Base-by-base conservation (phyloP, 2,797 vertebrate species). In the Cyclopterus lumpus region DNA sequence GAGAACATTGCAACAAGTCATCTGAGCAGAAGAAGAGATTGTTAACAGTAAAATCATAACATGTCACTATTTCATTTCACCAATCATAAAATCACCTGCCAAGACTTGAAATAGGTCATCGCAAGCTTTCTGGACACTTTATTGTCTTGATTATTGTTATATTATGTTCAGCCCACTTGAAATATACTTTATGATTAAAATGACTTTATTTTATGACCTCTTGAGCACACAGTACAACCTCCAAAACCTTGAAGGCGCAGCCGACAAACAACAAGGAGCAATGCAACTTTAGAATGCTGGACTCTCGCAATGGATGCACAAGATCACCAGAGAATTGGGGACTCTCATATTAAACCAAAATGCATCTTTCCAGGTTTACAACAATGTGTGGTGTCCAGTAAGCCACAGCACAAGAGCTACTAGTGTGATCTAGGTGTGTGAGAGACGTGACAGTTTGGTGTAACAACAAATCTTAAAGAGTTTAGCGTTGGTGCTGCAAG, bases 131-230 rank as follows among this genome's bases (percentile, higher is more conserved):
- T 69, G 28, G 12, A 2, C 11, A 44, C 18, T 32, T 44, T 28
- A 20, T 57, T 44, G 26, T 34, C 24, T n/a, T 51, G 4, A 38
- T 62, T 40, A 6, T 34, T n/a, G 6, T 34, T 40, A 15, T 2
- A 28, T 49, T 14, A 42, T 24, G 5, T 32, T 59, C 53, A 66
- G 8, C 40, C 34, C 22, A 28, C 7, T 8, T 62, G 3, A 55
- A 20, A 62, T 8, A 46, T 5, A 76, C 18, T 63, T 64, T 46
- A n/a, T n/a, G n/a, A n/a, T n/a, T n/a, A n/a, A n/a, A n/a, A n/a
- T n/a, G 8, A 55, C 42, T 44, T 68, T 10, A 57, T 34, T 14
- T 22, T 12, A 54, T 32, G 11, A 59, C 51, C 8, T 30, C 18
- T 22, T 22, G 34, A 48, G 9, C 24, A 24, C 6, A 15, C 24